phyloP scores from a whole-genome alignment of 2,888 invertebrate species.

The Agelastica alni region DNA sequence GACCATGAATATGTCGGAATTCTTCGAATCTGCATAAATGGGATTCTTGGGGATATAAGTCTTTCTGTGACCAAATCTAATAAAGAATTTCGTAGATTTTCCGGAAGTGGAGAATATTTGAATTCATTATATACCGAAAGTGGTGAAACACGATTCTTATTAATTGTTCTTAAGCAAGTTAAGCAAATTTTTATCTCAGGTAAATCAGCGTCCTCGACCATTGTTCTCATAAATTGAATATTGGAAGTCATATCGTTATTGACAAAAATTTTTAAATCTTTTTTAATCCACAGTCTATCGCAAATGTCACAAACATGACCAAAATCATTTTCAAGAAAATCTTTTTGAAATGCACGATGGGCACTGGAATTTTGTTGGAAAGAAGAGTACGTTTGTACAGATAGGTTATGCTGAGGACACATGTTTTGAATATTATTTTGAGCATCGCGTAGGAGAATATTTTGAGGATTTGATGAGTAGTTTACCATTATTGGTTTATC shows the following conservation, averaged over 20 bases:
- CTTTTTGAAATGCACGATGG: not conserved
- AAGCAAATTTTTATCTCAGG: conserved; percentile 12
- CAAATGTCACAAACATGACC: conserved; percentile 33
- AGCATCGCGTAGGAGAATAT: too few species aligned
- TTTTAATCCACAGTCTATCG: conserved; percentile 37
- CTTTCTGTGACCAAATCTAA: conserved; percentile 37
- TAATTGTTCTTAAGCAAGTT: conserved; percentile 13
- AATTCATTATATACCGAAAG: conserved; percentile 37
- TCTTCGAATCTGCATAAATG: conserved; percentile 28
- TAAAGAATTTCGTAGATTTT: conserved; percentile 4
- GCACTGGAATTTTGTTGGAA: not conserved
- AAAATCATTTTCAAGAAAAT: conserved; percentile 16
- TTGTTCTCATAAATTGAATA: conserved; percentile 4
- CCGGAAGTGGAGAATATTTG: conserved; percentile 34
- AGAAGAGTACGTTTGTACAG: not conserved
- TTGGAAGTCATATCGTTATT: not conserved
- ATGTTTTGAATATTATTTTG: too few species aligned
- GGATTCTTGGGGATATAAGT: conserved; percentile 38
- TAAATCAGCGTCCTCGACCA: not conserved
- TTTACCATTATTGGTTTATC: too few species aligned
- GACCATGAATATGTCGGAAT: conserved; percentile 37
- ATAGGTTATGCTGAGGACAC: not conserved
- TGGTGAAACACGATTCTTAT: conserved; percentile 13
- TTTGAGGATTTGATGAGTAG: too few species aligned
- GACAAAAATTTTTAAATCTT: conserved; percentile 12